Percentiles rank a stretch among this genome's conserved stretches.
phyloP scores from a whole-genome alignment of 37 sponge, comb jelly and placozoan species.

The Spongilla lacustris region DNA sequence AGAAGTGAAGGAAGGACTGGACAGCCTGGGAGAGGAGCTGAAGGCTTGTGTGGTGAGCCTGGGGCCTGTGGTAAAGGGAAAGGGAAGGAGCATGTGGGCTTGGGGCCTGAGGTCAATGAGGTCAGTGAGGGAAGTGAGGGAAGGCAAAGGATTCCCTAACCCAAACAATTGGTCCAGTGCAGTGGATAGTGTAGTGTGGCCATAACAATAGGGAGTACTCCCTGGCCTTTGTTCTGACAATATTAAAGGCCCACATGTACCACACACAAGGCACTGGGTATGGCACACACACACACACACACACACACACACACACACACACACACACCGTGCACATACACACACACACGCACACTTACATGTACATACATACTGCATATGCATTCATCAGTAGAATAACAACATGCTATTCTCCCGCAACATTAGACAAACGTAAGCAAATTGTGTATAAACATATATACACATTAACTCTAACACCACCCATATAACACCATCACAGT shows the following conservation, averaged over 20 bases:
- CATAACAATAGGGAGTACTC: not conserved
- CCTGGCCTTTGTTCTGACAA: not conserved
- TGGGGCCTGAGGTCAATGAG: not conserved
- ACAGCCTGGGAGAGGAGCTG: slow-evolving; percentile 45
- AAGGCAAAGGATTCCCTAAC: too few species aligned
- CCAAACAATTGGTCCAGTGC: too few species aligned
- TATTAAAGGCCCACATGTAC: not conserved
- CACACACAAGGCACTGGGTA: slow-evolving; percentile 9
- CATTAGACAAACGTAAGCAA: too few species aligned
- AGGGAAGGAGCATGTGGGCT: not conserved
- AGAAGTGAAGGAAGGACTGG: slow-evolving; percentile 52
- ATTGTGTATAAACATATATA: too few species aligned
- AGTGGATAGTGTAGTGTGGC: too few species aligned
- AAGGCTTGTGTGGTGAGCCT: not conserved
- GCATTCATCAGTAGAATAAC: too few species aligned
- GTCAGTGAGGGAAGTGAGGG: not conserved
- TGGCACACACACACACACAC: slow-evolving; percentile 26
- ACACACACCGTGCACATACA: slow-evolving; percentile 5
- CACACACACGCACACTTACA: not conserved
- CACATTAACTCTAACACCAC: too few species aligned
- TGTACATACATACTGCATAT: not conserved
- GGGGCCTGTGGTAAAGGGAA: slow-evolving; percentile 15
- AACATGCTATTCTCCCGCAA: too few species aligned
- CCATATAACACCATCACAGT: too few species aligned
- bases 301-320: slow-evolving; percentile 39